Percentiles rank a stretch among this genome's conserved stretches.
Conservation (phyloP, 2,113 vertebrate genomes). For the Eublepharis macularius region DNA sequence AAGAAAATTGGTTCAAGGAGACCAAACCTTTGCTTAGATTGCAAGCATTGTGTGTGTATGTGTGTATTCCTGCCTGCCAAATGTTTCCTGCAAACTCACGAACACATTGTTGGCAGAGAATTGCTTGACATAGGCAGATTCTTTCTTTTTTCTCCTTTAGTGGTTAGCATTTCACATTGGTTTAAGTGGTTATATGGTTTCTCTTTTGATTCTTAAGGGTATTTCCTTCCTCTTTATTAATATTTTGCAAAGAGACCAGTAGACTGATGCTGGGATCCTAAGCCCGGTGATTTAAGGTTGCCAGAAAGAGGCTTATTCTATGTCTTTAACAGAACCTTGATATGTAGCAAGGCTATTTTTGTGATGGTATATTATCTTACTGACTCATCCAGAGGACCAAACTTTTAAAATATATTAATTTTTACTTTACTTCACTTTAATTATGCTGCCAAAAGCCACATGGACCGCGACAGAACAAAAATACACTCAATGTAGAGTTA, state of each 20-base stretch:
- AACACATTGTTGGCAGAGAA: slow-evolving; percentile 37
- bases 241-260: background rate
- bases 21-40: slow-evolving; percentile 52
- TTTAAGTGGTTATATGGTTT: background rate
- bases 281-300: background rate
- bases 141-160: background rate
- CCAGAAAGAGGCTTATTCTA: too few relatives aligned
- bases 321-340: too few relatives aligned
- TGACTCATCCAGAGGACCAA: too few relatives aligned
- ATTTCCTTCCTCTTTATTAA: slow-evolving; percentile 22
- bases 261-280: background rate
- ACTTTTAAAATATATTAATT: too few relatives aligned
- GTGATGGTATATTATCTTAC: too few relatives aligned
- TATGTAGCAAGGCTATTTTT: too few relatives aligned
- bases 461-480: too few relatives aligned
- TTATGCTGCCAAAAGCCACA: too few relatives aligned
- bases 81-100: slow-evolving; percentile 29
- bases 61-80: slow-evolving; percentile 14
- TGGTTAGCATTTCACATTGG: slow-evolving; percentile 22
- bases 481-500: too few relatives aligned
- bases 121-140: background rate
- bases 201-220: background rate
- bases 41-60: too few relatives aligned
- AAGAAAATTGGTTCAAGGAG: slow-evolving; percentile 58
- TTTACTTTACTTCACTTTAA: too few relatives aligned